Base-by-base conservation (phyloP, 2,113 vertebrate genomes). In the Thymallus thymallus region DNA sequence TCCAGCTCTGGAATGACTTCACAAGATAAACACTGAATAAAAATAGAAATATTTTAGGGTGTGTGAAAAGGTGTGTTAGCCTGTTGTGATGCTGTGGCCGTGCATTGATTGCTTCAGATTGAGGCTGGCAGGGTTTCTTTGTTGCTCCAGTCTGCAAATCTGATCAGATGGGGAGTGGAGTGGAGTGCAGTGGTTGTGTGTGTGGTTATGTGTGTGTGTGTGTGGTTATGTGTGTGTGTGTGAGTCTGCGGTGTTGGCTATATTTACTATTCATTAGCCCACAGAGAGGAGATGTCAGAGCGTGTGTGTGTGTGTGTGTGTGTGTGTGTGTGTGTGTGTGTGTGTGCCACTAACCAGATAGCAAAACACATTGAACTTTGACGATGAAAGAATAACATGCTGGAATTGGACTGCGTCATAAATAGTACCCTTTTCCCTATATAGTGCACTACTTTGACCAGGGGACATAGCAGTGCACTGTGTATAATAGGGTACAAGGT, bases 341-440 rank as follows among this genome's bases (percentile, higher is more conserved):
- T 20, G 70, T 77, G 62, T 80, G 35, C 73, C 78, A 75, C 74
- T 74, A 20, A 30, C 64, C 48, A 73, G 77, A 89, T 79, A 71
- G 80, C 69, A 35, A 51, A 78, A 70, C 82, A 85, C 86, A 85
- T 89, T 89, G 85, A 88, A 89, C 88, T 88, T 77, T 83, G 82
- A 82, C 77, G 87, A 90, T 90, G 85, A 85, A 82, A 84, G 83
- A 80, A 83, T 82, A 85, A 87, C 81, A 80, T 74, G 81, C 71
- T 79, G 80, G 51, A 84, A 80, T 73, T 78, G 46, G 12, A 0
- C 0, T 48, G 0, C 12, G 0, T 16, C 14, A 13, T 3, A 48
- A 48, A 48, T 48, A 0, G 14, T 5, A 48, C 0, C 14, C 14
- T 1, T 4, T 48, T 16, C 46, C 4, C 46, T 48, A 35, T 35